These are phyloP conservation scores for Pyrocoelia pectoralis DNA, from an alignment of 2,888 invertebrate species.

Conservation along the genomic window DNA sequence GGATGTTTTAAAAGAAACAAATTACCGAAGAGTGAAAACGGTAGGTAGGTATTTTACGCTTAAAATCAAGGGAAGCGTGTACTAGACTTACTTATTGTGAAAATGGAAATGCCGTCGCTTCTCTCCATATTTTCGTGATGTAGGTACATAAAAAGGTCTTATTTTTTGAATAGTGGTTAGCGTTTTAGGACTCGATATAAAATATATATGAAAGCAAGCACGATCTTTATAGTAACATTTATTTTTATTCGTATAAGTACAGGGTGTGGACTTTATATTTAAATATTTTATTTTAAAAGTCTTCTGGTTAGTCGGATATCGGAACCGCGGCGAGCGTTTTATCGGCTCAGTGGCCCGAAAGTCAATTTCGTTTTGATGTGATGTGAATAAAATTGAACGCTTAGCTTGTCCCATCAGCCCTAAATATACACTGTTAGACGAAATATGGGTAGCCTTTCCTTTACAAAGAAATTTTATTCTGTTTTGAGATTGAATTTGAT, in stretches of 20 bases:
- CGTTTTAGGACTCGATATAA: constrained; percentile 15
- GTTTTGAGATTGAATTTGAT: constrained; percentile 16
- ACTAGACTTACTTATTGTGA: background rate
- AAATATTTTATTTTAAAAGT: constrained; percentile 37
- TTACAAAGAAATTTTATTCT: constrained; percentile 27
- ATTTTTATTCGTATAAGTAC: constrained; percentile 24
- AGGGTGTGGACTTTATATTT: constrained; percentile 31
- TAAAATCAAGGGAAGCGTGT: background rate
- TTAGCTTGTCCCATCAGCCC: constrained; percentile 53
- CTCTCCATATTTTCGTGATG: background rate
- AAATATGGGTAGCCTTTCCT: constrained; percentile 26
- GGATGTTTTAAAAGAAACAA: background rate
- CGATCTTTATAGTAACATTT: constrained; percentile 23
- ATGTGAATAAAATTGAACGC: constrained; percentile 59
- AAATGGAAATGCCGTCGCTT: background rate
- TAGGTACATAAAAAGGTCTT: background rate
- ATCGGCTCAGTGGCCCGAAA: constrained; percentile 58
- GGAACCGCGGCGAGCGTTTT: constrained; percentile 48
- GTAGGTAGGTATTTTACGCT: background rate
- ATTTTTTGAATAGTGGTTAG: background rate
- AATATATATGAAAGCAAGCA: constrained; percentile 21
- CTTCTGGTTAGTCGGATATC: constrained; percentile 38
- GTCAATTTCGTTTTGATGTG: constrained; percentile 60
- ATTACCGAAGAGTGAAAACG: constrained; percentile 1
- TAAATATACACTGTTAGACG: constrained; percentile 49